phyloP scores from a whole-genome alignment of 1,140 invertebrate genomes.

The Hetaerina americana region DNA sequence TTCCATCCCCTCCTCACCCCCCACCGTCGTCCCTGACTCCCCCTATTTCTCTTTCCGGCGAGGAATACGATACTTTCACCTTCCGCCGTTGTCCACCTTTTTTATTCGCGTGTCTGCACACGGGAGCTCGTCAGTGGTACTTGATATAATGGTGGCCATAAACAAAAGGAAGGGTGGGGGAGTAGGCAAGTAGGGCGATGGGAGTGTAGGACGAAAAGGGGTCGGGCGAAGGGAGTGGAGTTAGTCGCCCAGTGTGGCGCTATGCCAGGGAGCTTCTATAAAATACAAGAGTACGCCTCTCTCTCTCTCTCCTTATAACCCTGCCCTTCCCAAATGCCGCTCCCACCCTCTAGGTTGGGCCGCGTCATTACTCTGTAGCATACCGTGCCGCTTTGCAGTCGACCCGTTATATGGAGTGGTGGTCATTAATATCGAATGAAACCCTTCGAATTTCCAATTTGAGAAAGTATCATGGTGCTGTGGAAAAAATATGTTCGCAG shows the following conservation, averaged over 20 bases:
- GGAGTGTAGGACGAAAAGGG: neutral
- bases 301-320: no score
- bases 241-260: neutral
- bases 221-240: neutral
- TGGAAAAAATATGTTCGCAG: no score
- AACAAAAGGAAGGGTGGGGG: neutral
- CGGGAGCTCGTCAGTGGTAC: neutral
- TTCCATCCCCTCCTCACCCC: neutral
- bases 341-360: no score
- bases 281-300: neutral
- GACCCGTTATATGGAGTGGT: no score
- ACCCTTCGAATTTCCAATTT: no score
- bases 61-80: neutral
- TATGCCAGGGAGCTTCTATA: no score
- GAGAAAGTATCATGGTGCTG: no score
- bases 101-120: neutral
- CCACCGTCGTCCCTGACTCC: neutral
- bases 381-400: no score
- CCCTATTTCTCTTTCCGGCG: neutral
- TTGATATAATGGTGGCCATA: neutral
- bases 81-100: neutral
- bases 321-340: no score
- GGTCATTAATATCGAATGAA: no score
- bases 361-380: no score
- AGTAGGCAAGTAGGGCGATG: neutral